Evolutionary conservation across 2,888 invertebrate genomes (phyloP), one percentile per base, ranked within the genome.

Genomic region (Drosophila seclusa): DNA sequence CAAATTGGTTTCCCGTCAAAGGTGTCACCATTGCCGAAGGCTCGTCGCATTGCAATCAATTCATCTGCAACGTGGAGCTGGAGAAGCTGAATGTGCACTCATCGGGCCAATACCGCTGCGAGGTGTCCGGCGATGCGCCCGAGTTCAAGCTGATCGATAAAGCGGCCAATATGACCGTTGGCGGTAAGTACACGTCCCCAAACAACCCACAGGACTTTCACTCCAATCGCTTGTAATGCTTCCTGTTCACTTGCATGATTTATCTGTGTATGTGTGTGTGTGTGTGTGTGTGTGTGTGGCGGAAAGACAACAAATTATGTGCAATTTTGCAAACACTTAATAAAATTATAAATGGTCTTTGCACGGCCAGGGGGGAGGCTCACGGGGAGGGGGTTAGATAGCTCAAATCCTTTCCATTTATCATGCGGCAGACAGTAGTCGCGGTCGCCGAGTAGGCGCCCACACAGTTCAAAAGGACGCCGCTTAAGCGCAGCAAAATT

Each of bases 51-150:
- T 93, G 93, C 89, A 93, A 93, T 89, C 91, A 93, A 90, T 92
- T 92, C 85, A 92, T 92, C 74, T 93, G 93, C 80, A 92, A 92
- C 76, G 92, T 93, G 65, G 93, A 93, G 78, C 83, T 93, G 76
- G 92, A 92, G 80, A 90, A 92, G 69, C 87, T 93, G 38, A 92
- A 90, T 69, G 82, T 83, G 72, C 85, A 90, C 67, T 93, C 93
- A 60, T 92, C 92, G 32, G 95, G 95, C 21, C 94, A 94, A 42
- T 95, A 95, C 90, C 92, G 94, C 61, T 95, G 95, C 89, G 95
- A 95, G 90, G 94, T 95, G 54, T 95, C 95, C 74, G 94, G 94
- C 71, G 95, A 95, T 91, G 94, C 94, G 32, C 95, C 95, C 10
- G 94, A 94, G 78, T 95, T 95, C 86, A 93, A 94, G 82, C 93